Evolutionary conservation across 2,797 vertebrate genomes (phyloP), one percentile per base, ranked within the genome.

Genomic region (Rhinogobio ventralis): DNA sequence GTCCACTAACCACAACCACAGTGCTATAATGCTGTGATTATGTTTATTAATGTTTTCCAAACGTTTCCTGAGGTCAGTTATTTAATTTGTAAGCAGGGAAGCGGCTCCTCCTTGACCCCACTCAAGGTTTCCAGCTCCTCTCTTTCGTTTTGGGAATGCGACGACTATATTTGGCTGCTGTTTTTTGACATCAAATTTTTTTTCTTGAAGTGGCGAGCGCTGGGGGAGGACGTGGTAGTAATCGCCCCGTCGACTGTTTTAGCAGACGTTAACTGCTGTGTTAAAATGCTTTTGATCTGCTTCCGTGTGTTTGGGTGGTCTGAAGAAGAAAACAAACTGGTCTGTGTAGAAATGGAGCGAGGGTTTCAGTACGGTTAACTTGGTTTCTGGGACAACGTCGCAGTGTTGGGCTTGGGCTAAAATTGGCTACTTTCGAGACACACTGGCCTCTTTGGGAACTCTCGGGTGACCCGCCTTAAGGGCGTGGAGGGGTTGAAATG

Each of bases 281-380:
- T 81, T 55, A 39, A 71, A 79, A 79, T 77, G 82, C 83, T 36
- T 88, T 87, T 89, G 83, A 88, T 88, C 77, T 39, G 20, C 82
- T 79, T 42, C 68, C 72, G 55, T 87, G 84, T 72, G 88, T 90
- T 90, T 91, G 90, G 86, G 89, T 91, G 87, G 88, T 87, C 86
- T 74, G 81, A 3, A 86, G 68, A 87, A 55, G 81, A 82, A 87
- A 89, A 81, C 84, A 81, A 86, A 86, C 36, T 28, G 23, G 73
- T 79, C 74, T 53, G 30, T 76, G 88, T 53, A 49, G 77, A 83
- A 73, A 28, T 33, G 49, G 15, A 74, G 67, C 45, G 33, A 72
- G 79, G 55, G 57, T 79, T 79, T 62, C n/a, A 53, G 84, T 68
- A 69, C 23, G 80, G 79, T 62, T 57, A 23, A 62, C 25, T 60